Evolutionary conservation across 2,888 invertebrate species (phyloP).

Genomic region (Synanthedon formicaeformis): DNA sequence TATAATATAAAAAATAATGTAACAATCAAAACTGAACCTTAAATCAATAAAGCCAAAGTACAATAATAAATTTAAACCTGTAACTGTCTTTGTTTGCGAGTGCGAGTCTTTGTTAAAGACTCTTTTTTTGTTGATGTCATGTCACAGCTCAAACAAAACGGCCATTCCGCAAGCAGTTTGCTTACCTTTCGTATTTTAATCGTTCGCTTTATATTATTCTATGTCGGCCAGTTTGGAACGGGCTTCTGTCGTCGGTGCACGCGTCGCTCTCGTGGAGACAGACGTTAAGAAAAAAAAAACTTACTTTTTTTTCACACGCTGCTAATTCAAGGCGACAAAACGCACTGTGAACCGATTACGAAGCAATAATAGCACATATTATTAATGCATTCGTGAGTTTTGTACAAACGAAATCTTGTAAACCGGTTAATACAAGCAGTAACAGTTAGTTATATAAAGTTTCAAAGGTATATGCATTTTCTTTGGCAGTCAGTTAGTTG

Average conservation of each 20-base stretch:
- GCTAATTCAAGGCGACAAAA: conserved; percentile 13
- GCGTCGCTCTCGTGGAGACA: conserved; percentile 7
- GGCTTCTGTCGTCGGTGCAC: conserved; percentile 22
- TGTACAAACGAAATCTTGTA: conserved; percentile 4
- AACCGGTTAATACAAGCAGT: conserved; percentile 28
- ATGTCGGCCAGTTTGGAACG: conserved; percentile 25
- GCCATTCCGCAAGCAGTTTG: too few species aligned
- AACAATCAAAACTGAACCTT: too few species aligned
- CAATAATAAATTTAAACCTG: too few species aligned
- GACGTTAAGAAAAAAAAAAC: conserved; percentile 3
- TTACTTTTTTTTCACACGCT: conserved; percentile 13
- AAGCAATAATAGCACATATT: conserved; percentile 3
- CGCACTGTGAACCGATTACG: conserved; percentile 7
- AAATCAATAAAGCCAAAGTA: too few species aligned
- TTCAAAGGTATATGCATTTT: conserved; percentile 27
- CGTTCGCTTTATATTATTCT: not conserved
- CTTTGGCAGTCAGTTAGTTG: conserved; percentile 31
- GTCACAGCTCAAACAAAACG: not conserved
- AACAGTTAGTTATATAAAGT: conserved; percentile 58
- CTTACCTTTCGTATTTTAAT: not conserved
- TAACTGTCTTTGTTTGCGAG: too few species aligned
- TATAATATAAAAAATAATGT: too few species aligned
- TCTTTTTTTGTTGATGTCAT: too few species aligned
- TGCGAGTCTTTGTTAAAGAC: too few species aligned
- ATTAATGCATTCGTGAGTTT: conserved; percentile 11